Evolutionary conservation across 2,888 invertebrate genomes (phyloP).

Genomic region (Drosophila silvestris): DNA sequence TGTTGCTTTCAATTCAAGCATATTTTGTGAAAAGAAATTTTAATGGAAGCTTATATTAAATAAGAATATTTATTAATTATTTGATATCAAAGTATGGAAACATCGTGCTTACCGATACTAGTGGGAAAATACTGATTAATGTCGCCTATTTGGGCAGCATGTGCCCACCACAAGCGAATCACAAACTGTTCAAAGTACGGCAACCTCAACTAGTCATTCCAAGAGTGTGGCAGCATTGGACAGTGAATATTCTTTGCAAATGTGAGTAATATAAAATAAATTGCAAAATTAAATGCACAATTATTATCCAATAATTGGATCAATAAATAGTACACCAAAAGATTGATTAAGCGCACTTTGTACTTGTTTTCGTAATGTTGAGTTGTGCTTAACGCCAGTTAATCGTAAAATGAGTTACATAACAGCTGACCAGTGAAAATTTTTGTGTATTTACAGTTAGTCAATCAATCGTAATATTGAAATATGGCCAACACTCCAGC

Average conservation of each 20-base stretch:
- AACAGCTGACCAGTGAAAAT: slow-evolving; percentile 49
- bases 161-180: not conserved
- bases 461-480: slow-evolving; percentile 30
- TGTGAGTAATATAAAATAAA: slow-evolving; percentile 55
- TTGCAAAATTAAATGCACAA: not conserved
- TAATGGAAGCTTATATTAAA: not conserved
- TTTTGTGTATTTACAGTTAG: slow-evolving; percentile 22
- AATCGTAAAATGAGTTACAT: slow-evolving; percentile 61
- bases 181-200: slow-evolving; percentile 9
- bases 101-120: not conserved
- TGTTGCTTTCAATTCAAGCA: not conserved
- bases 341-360: not conserved
- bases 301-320: not conserved
- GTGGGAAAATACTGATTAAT: not conserved
- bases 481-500: slow-evolving; percentile 83
- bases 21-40: not conserved
- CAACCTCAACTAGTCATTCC: not conserved
- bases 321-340: not conserved
- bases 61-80: not conserved
- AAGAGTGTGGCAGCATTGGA: slow-evolving; percentile 33
- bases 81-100: not conserved
- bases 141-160: not conserved
- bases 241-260: slow-evolving; percentile 47
- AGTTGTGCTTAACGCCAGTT: not conserved
- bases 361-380: not conserved